Evolutionary conservation across 2,888 invertebrate species (phyloP).

Genomic region (Exocentrus adspersus): DNA sequence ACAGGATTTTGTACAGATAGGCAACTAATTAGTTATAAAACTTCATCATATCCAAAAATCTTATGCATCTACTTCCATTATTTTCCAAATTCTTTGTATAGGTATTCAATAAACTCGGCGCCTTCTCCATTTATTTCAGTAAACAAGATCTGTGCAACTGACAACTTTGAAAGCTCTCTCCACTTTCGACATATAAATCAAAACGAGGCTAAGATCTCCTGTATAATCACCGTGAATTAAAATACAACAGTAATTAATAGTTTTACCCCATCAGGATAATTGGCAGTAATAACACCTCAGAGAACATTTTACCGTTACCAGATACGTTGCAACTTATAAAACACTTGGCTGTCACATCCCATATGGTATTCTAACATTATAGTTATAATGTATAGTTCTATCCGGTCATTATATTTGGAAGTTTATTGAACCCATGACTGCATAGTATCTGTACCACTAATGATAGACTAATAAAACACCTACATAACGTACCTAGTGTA

Average conservation of each 20-base stretch:
- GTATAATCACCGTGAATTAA: background rate
- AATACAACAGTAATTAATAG: background rate
- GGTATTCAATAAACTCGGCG: no score
- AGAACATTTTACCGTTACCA: background rate
- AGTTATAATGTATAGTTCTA: background rate
- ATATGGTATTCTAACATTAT: constrained; percentile 3
- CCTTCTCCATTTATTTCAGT: no score
- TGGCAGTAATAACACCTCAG: background rate
- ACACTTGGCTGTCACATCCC: background rate
- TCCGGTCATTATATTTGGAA: constrained; percentile 10
- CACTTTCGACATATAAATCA: no score
- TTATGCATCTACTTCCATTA: no score
- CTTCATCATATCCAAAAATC: no score
- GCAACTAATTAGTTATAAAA: no score
- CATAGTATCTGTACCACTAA: constrained; percentile 5
- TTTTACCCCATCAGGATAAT: background rate
- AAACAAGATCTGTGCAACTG: no score
- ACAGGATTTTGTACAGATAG: no score
- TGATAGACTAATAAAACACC: background rate
- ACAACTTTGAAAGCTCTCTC: no score
- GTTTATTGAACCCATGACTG: constrained; percentile 19
- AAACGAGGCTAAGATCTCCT: no score
- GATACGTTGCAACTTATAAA: background rate
- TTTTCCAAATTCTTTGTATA: no score
- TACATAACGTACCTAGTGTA: background rate